phyloP scores from a whole-genome alignment of 2,113 vertebrate genomes.

The Anguilla japonica region DNA sequence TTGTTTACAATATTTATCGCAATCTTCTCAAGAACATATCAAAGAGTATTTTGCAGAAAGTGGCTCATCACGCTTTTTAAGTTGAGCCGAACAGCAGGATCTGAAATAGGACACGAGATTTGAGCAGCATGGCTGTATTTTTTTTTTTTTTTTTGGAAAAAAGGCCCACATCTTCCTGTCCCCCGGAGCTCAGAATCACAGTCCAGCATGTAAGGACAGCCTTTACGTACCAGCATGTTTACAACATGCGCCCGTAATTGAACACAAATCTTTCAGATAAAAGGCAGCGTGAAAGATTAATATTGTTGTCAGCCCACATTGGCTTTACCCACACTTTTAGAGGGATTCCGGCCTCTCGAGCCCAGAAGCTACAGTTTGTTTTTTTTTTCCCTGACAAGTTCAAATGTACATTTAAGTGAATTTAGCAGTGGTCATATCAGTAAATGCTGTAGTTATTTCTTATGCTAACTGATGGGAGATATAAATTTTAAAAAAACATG shows the following conservation, averaged over 20 bases:
- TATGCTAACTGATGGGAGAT: too few relatives aligned
- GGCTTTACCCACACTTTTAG: neutral
- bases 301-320: constrained; percentile 17
- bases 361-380: neutral
- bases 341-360: neutral
- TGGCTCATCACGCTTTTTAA: neutral
- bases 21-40: neutral
- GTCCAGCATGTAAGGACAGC: constrained; percentile 48
- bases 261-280: constrained; percentile 57
- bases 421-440: neutral
- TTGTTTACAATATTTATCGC: constrained; percentile 14
- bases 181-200: constrained; percentile 61
- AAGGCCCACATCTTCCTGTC: constrained; percentile 59
- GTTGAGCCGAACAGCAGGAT: neutral
- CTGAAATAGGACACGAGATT: neutral
- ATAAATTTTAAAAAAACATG: too few relatives aligned
- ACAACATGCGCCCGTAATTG: constrained; percentile 64
- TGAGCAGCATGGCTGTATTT: neutral
- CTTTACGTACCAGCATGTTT: constrained; percentile 69
- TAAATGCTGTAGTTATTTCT: too few relatives aligned
- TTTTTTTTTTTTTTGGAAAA: neutral
- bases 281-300: constrained; percentile 17
- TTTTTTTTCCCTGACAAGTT: neutral
- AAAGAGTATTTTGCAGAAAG: neutral
- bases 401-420: neutral